phyloP scores from a whole-genome alignment of 2,797 vertebrate species.

The Agapornis canus region DNA sequence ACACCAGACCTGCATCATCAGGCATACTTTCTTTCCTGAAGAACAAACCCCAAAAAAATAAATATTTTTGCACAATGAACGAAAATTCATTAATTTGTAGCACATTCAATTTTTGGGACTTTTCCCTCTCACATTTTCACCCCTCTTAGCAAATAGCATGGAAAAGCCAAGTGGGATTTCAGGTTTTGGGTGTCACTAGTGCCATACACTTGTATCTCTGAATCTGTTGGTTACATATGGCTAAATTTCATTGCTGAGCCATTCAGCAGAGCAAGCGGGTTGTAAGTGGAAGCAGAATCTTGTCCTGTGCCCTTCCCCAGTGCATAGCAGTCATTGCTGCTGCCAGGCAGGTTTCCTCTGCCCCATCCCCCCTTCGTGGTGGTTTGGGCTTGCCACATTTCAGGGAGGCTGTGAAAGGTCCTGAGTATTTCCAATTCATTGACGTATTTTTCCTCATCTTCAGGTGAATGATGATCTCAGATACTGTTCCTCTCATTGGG shows the following conservation, averaged over 20 bases:
- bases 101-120: neutral
- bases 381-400: rapidly evolving
- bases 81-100: neutral
- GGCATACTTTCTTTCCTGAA: neutral
- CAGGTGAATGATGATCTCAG: neutral
- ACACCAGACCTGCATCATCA: neutral
- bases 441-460: neutral
- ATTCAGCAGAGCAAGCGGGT: neutral
- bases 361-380: rapidly evolving
- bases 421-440: neutral
- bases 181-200: neutral
- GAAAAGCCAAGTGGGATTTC: rapidly evolving
- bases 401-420: neutral
- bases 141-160: neutral
- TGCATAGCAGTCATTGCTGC: neutral
- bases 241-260: neutral
- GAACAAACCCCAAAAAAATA: neutral
- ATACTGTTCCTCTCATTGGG: neutral
- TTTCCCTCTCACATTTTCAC: neutral
- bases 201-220: neutral
- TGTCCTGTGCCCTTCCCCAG: neutral
- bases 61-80: neutral
- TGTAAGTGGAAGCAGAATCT: neutral
- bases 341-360: neutral
- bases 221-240: neutral